Base-by-base conservation (phyloP, 2,888 invertebrate genomes). In the Cosmopolites sordidus region DNA sequence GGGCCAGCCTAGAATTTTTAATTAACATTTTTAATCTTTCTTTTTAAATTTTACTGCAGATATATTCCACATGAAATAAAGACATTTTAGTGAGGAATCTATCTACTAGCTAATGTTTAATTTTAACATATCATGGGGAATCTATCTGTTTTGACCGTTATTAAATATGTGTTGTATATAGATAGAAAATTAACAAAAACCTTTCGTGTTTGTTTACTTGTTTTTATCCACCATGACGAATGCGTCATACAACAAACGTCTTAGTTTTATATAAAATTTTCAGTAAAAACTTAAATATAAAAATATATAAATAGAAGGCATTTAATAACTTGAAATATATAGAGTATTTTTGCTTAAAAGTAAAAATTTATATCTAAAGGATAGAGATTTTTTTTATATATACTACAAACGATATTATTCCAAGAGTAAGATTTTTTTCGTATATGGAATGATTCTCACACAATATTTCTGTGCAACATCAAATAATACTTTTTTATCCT, bases 211-310 rank as follows among this genome's bases (percentile, higher is more conserved):
- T n/a, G n/a, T n/a, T n/a, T n/a, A n/a, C n/a, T 22, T 22, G 22
- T 22, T 22, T 22, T 8, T 8, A 22, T 22, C 8, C 22, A 22
- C 3, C 8, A 22, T 22, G 3, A 5, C 22, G 22, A 22, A 5
- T n/a, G n/a, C n/a, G n/a, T n/a, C n/a, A n/a, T n/a, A n/a, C 22
- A 8, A 22, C 8, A 5, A 22, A 22, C 22, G 22, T 22, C 8
- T 22, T 22, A 5, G 3, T 22, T 4, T 18, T 46, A 46, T 46
- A 45, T 41, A 42, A 37, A 46, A 40, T 41, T 45, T 41, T 51
- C 15, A 42, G 42, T 46, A 46, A 42, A 41, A 51, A 46, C 46
- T 51, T 42, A 51, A 51, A 51, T 51, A 51, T 46, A 46, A 51
- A 46, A 46, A 46, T 51, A 45, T 45, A 51, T 45, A 29, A 44